Base-by-base conservation (phyloP, 2,888 invertebrate genomes). In the Noctua janthe region DNA sequence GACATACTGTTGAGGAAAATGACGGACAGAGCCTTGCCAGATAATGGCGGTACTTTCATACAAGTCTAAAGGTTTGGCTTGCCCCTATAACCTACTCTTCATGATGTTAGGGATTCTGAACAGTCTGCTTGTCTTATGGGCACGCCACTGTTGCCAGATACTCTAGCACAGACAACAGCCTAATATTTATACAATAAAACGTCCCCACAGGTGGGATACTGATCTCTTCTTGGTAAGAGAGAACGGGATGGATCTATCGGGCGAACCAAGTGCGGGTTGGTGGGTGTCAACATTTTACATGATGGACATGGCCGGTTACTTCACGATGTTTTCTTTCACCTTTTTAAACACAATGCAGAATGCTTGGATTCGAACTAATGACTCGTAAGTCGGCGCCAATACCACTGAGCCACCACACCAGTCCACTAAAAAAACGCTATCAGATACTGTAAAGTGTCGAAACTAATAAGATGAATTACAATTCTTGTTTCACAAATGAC, bases 1-100 rank as follows among this genome's bases (percentile, higher is more conserved):
- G 88, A 92, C 93, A 93, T 83, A 94, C 91, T 39, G 90, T 0
- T 11, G 0, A 3, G 1, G 0, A 29, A 70, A 23, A n/a, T 23
- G 23, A n/a, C 5, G 6, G 7, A 62, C 82, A 67, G 11, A 70
- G 51, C 20, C 71, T 20, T 54, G 29, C 0, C 5, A 20, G 29
- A 59, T 10, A 23, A 2, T 56, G 13, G 13, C 47, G 47, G 47
- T 49, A 49, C 49, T 49, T 3, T 15, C 49, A 15, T 49, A 49
- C 49, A 49, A 49, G 5, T 49, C 49, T 47, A 1, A 47, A 15
- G 5, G 15, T 13, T 49, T 49, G 49, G 15, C 13, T 49, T 13
- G 49, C 0, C 49, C 47, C 29, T 29, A 29, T 29, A 8, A 39
- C 3, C 0, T 49, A 49, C 49, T 49, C 49, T 49, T 49, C 49